phyloP scores from a whole-genome alignment of 2,888 invertebrate genomes.

The Eupithecia inturbata region DNA sequence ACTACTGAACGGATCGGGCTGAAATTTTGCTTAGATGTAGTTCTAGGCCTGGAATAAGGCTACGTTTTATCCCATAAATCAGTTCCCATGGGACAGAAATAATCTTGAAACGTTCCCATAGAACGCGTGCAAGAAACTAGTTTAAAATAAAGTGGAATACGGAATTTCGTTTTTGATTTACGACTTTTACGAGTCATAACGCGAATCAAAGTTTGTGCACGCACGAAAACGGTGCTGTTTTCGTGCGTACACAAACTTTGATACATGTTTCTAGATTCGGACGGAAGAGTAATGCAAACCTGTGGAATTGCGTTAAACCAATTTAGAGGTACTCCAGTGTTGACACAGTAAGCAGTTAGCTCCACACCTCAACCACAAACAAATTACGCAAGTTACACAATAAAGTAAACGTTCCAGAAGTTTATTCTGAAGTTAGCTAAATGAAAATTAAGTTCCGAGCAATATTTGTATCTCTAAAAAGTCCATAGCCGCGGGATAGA shows the following conservation, averaged over 20 bases:
- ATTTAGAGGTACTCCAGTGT: slow-evolving; percentile 11
- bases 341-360: slow-evolving; percentile 12
- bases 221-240: not conserved
- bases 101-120: not conserved
- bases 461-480: not conserved
- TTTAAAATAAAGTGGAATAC: not conserved
- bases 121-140: not conserved
- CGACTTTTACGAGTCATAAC: not conserved
- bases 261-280: not conserved
- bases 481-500: no score
- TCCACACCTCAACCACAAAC: slow-evolving; percentile 23
- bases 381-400: slow-evolving; percentile 11
- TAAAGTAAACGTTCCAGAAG: not conserved
- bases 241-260: no score
- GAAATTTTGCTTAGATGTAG: not conserved
- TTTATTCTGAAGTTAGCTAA: not conserved
- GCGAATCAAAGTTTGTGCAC: not conserved
- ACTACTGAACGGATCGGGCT: not conserved
- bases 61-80: not conserved
- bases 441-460: not conserved
- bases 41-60: not conserved
- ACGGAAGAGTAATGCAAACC: not conserved
- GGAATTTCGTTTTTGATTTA: not conserved
- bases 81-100: not conserved
- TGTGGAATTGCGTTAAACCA: slow-evolving; percentile 7